A percentile compares a stretch with the other conserved stretches of the same genome.
phyloP scores from a whole-genome alignment of 2,113 vertebrate genomes.

The Ptyas mucosa region DNA sequence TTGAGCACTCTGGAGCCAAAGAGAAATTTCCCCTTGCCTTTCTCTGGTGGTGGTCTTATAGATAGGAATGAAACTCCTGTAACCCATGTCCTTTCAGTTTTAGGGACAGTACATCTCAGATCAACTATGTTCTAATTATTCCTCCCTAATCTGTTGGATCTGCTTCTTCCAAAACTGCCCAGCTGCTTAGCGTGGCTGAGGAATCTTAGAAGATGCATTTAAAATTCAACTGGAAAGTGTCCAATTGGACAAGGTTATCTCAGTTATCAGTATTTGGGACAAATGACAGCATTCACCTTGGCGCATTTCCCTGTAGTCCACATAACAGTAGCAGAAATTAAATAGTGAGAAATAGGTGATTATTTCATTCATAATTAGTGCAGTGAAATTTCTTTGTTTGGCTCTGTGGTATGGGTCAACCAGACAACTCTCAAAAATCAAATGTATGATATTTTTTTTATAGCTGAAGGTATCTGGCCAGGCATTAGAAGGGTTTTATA shows the following conservation, averaged over 20 bases:
- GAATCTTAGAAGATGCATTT: neutral
- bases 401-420: neutral
- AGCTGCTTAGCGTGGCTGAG: neutral
- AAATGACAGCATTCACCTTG: neutral
- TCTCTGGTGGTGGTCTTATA: neutral
- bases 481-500: neutral
- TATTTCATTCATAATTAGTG: neutral
- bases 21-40: neutral
- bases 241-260: neutral
- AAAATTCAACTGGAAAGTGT: neutral
- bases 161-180: neutral
- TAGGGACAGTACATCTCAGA: neutral
- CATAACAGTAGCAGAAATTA: neutral
- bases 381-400: neutral
- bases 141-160: neutral
- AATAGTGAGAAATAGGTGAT: neutral
- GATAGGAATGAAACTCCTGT: neutral
- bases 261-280: neutral
- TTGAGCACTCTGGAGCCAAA: neutral
- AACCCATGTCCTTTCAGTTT: neutral
- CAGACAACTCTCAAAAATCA: neutral
- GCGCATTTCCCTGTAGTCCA: neutral
- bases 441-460: neutral
- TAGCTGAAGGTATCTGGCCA: neutral
- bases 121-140: neutral